Evolutionary conservation across 2,888 invertebrate species (phyloP), one percentile per base, ranked within the genome.

Genomic region (Meteorus cinctellus): DNA sequence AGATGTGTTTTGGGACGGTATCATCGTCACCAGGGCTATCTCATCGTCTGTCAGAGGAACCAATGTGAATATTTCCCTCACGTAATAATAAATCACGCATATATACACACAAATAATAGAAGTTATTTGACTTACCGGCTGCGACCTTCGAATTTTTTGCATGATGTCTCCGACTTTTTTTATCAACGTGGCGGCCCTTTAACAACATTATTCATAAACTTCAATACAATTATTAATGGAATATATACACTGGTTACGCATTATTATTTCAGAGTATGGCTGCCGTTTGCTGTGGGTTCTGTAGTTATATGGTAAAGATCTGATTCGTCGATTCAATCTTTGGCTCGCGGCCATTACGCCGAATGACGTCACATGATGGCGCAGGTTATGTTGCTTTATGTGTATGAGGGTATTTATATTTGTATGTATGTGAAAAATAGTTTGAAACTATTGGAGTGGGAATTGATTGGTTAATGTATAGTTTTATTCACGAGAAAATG

Each of bases 161-260:
- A 87, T 88, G 83, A 84, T 87, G 86, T 82, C 87, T 87, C 79
- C 88, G 84, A 79, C 82, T 82, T 83, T 85, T 88, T 80, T 84
- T 88, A 78, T 82, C 83, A 79, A 81, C 80, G 72, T 82, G 80
- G 77, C 84, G 86, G 77, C 84, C 81, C 83, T 89, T 89, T 81
- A 89, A 81, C 80, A 89, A 86, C 89, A 89, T 89, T 48, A 84
- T 86, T 84, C 76, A 77, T 79, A 78, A 77, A 77, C 79, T 80
- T 81, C 81, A 68, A 76, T 84, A 81, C 81, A 76, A 81, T 81
- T 79, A 82, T 80, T 79, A 71, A 51, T 77, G 76, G 75, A 34
- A 76, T 79, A 79, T 72, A 79, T 74, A 75, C 78, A 79, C 78
- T 79, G 76, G 81, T 83, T 87, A 82, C 86, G 85, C 88, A 89